A percentile compares a stretch with the other conserved stretches of the same genome.
phyloP scores from a whole-genome alignment of 2,888 invertebrate species.

The Frankliniella fusca region DNA sequence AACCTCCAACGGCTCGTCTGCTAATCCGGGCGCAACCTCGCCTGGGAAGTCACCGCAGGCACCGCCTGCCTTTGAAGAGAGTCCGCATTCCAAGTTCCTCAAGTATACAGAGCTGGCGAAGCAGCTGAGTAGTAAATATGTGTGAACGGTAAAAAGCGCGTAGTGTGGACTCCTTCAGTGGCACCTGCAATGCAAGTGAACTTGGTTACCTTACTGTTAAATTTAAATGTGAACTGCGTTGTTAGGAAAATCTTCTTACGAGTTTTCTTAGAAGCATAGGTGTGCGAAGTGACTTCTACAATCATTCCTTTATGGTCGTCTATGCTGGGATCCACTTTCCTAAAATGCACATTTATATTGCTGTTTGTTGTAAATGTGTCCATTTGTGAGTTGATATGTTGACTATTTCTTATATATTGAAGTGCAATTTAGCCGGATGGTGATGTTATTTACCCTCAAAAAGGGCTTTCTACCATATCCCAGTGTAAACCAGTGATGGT shows the following conservation, averaged over 20 bases:
- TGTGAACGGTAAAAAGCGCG: slow-evolving; percentile 53
- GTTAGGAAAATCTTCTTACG: slow-evolving; percentile 27
- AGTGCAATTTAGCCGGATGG: slow-evolving; percentile 11
- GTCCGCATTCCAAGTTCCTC: slow-evolving; percentile 94
- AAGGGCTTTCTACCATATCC: slow-evolving; percentile 21
- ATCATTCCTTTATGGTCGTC: slow-evolving; percentile 22
- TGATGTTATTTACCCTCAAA: not conserved
- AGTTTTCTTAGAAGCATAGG: slow-evolving; percentile 19
- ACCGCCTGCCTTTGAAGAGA: slow-evolving; percentile 65
- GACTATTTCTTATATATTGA: slow-evolving; percentile 14
- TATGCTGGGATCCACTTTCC: slow-evolving; percentile 17
- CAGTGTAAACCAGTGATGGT: slow-evolving; percentile 24
- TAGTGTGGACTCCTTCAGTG: slow-evolving; percentile 16
- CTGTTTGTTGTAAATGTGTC: slow-evolving; percentile 1
- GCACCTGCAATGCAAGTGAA: slow-evolving; percentile 28
- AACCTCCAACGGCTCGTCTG: slow-evolving; percentile 36
- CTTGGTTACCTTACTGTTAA: slow-evolving; percentile 31
- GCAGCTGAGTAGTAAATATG: slow-evolving; percentile 95
- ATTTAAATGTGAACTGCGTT: slow-evolving; percentile 31
- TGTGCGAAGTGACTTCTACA: slow-evolving; percentile 27
- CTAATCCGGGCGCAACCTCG: slow-evolving; percentile 42
- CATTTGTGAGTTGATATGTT: slow-evolving; percentile 9
- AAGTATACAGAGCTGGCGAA: slow-evolving; percentile 98
- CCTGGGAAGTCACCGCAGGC: slow-evolving; percentile 41
- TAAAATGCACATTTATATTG: slow-evolving; percentile 1